Evolutionary conservation across 2,797 vertebrate species (phyloP), one percentile per base, ranked within the genome.

Genomic region (Hyperoplus immaculatus): DNA sequence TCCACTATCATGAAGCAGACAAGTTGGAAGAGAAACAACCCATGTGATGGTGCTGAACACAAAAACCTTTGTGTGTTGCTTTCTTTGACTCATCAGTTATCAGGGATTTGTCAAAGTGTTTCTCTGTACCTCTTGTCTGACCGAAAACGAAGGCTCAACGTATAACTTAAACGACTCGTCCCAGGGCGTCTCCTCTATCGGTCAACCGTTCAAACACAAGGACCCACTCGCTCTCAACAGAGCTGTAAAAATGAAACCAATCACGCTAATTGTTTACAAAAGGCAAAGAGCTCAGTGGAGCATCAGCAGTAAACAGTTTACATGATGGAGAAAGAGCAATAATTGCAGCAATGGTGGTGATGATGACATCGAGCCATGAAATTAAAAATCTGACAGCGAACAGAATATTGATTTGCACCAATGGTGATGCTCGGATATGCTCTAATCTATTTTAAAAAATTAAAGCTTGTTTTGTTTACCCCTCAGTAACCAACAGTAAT

Each of bases 271-370:
- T 95, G 96, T 96, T 96, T 87, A 92, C 83, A 95, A 95, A 97
- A 97, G 96, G 96, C 94, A 96, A 92, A 93, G 69, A 96, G 96
- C 96, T 97, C 96, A 91, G 89, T 93, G 93, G 97, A 97, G 96
- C 96, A 82, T 92, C 87, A 89, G 90, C 78, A 95, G 92, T 93
- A 91, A 97, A 94, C 94, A 85, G 82, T 89, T 91, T 86, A 71
- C 82, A 85, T 64, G 81, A 81, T 41, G 64, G 77, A 81, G 72
- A 76, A 85, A 80, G 80, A 84, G 69, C 55, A 87, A 38, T 59
- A 95, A 95, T 93, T 93, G 85, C 93, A 70, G 50, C 87, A 91
- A 94, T 94, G 92, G 59, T 90, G 86, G 90, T 88, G 90, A 89
- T 88, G 90, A 45, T 87, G 92, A 90, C 89, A 83, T 58, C 54